These are phyloP conservation scores for Euthynnus affinis DNA, from an alignment of 2,797 vertebrate genomes.

Conservation along the genomic window DNA sequence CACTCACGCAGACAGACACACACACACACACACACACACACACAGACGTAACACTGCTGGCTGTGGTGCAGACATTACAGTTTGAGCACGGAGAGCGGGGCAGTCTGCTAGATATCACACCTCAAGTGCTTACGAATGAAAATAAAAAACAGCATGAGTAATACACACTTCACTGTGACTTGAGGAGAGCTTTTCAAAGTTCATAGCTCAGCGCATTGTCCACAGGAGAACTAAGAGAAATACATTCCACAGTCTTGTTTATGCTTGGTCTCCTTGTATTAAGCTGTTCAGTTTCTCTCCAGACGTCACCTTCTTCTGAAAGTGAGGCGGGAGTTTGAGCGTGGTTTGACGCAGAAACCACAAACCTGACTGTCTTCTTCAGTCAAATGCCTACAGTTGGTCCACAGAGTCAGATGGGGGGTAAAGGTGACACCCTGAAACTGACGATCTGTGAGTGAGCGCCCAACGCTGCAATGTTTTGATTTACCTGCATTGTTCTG, in stretches of 20 bases:
- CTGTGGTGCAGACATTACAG: constrained; percentile 50
- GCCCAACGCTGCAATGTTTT: constrained; percentile 47
- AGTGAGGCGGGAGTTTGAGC: constrained; percentile 31
- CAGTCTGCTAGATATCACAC: constrained; percentile 56
- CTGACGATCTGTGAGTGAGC: constrained; percentile 30
- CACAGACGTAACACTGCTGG: constrained; percentile 35
- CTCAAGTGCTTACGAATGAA: constrained; percentile 80
- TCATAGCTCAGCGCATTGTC: constrained; percentile 55
- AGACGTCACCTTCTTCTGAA: constrained; percentile 4
- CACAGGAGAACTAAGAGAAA: constrained; percentile 44
- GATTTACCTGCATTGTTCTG: constrained; percentile 66
- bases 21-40: constrained; percentile 33
- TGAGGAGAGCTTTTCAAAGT: constrained; percentile 14
- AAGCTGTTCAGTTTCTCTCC: constrained; percentile 47
- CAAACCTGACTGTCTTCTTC: constrained; percentile 19
- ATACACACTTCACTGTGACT: constrained; percentile 43
- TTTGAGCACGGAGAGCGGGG: constrained; percentile 26
- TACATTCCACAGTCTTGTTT: constrained; percentile 55
- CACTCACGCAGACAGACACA: constrained; percentile 32
- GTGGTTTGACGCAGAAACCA: constrained; percentile 39
- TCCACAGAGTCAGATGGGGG: constrained; percentile 54
- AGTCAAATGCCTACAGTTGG: constrained; percentile 2
- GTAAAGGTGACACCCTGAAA: constrained; percentile 49
- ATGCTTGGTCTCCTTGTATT: constrained; percentile 44
- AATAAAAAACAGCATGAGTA: constrained; percentile 59